Percentiles rank a stretch among this genome's conserved stretches.
Evolutionary conservation across 2,888 invertebrate genomes (phyloP).

Genomic region (Hyalella azteca): DNA sequence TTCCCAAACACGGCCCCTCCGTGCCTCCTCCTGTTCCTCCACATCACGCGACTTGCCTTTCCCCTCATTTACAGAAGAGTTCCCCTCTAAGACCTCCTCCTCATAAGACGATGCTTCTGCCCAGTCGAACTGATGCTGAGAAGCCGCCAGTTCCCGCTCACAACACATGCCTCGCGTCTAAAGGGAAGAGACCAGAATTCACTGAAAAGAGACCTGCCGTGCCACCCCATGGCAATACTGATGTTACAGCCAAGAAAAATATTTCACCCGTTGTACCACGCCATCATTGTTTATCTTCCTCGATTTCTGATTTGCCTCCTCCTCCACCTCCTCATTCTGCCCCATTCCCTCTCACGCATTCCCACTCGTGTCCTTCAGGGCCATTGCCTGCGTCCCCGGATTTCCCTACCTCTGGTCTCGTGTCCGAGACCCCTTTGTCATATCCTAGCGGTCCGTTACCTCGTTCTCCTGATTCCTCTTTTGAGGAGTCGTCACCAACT

Average conservation of each 20-base stretch:
- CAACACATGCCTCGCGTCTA: not conserved
- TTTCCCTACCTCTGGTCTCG: not conserved
- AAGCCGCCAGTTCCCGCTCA: not conserved
- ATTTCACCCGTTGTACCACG: not conserved
- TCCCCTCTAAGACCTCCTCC: not conserved
- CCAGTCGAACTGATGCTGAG: not conserved
- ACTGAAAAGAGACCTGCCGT: not conserved
- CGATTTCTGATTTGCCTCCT: not conserved
- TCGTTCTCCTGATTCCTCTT: conserved; percentile 9
- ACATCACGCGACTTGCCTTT: not conserved
- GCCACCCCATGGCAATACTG: not conserved
- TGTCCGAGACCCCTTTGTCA: not conserved
- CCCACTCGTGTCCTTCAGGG: not conserved
- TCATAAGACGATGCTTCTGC: not conserved
- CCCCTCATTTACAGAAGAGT: not conserved
- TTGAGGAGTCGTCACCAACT: not conserved
- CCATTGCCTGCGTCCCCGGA: conserved; percentile 21
- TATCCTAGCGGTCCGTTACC: conserved; percentile 20
- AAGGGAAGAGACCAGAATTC: not conserved
- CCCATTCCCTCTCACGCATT: conserved; percentile 27
- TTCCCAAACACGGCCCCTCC: not conserved
- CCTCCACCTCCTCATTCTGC: conserved; percentile 11
- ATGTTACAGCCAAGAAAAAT: not conserved
- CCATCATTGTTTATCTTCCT: not conserved
- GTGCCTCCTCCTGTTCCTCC: conserved; percentile 46